Base-by-base conservation (phyloP, 2,113 vertebrate species). In the Dasypus novemcinctus region DNA sequence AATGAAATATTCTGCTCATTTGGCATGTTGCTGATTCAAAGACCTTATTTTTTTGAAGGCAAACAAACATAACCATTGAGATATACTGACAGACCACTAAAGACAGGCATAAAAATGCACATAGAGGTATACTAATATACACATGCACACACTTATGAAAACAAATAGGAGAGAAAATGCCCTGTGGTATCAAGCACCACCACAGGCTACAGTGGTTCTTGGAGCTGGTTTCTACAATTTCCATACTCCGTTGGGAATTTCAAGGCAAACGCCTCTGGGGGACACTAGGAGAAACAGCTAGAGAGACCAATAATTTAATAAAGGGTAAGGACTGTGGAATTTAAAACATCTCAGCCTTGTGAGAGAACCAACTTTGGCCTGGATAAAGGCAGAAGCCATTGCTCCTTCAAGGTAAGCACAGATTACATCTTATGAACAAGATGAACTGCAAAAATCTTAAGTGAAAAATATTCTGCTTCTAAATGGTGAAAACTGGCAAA, bases 171-270 rank as follows among this genome's bases (percentile, higher is more conserved):
- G 76, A 90, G 64, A 93, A 95, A 94, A 95, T 52, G 69, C 63
- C 81, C 69, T 71, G 59, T 0, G 25, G 86, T 83, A 69, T 54
- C 71, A 90, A 91, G 61, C 68, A 96, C 93, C 64, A 91, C 64
- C 86, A 93, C 52, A 96, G 86, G 83, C 87, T 89, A 89, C n/a
- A 80, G 7, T 21, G 59, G 87, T 94, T 93, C 76, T 82, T 64
- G 41, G 41, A 97, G 54, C 76, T 91, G 27, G 21, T 86, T 95
- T 94, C 81, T 86, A 52, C 27, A 94, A 94, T 96, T 95, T 95
- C 87, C 76, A 96, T 90, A 96, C 14, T 25, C 72, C 12, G 4
- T 20, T 92, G 78, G 81, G 95, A 94, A 95, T 95, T 75, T 95
- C 78, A 93, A 96, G 90, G 90, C 84, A 96, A 91, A 25, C 96